Evolutionary conservation across 2,797 vertebrate species (phyloP).

Genomic region (Heteromormyrus szaboi): DNA sequence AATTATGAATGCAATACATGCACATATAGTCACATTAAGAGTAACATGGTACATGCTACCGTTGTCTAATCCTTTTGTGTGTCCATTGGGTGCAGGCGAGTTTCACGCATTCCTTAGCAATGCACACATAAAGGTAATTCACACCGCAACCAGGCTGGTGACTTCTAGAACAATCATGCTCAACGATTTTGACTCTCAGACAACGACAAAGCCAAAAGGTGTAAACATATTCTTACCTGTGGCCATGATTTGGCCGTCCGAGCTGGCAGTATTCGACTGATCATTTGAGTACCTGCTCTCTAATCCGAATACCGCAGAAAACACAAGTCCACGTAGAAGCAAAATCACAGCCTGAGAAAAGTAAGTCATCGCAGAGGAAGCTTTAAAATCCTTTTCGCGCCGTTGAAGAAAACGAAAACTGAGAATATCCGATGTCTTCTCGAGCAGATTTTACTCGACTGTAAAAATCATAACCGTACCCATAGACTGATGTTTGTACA

Average conservation of each 20-base stretch:
- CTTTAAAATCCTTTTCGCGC: conserved; percentile 16
- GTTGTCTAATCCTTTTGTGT: background rate
- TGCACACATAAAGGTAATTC: background rate
- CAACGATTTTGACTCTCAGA: background rate
- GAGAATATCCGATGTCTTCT: conserved; percentile 8
- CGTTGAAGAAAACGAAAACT: conserved; percentile 23
- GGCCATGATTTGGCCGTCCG: conserved; percentile 51
- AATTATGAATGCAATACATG: background rate
- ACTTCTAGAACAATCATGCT: background rate
- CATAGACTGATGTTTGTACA: conserved; percentile 18
- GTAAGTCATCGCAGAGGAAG: conserved; percentile 59
- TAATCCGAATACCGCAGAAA: conserved; percentile 69
- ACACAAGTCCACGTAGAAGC: conserved; percentile 72
- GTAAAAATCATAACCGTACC: conserved; percentile 14
- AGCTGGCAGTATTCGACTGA: conserved; percentile 46
- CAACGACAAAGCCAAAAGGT: background rate
- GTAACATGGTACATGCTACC: conserved; percentile 7
- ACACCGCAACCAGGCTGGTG: background rate
- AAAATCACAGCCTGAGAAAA: conserved; percentile 54
- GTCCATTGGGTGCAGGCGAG: background rate
- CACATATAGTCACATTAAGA: conserved; percentile 20
- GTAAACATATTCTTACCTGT: conserved; percentile 57
- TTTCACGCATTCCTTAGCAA: background rate
- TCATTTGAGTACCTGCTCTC: conserved; percentile 52
- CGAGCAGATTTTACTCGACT: background rate